Evolutionary conservation across 2,113 vertebrate species (phyloP).

Genomic region (Motacilla tschutschensis): DNA sequence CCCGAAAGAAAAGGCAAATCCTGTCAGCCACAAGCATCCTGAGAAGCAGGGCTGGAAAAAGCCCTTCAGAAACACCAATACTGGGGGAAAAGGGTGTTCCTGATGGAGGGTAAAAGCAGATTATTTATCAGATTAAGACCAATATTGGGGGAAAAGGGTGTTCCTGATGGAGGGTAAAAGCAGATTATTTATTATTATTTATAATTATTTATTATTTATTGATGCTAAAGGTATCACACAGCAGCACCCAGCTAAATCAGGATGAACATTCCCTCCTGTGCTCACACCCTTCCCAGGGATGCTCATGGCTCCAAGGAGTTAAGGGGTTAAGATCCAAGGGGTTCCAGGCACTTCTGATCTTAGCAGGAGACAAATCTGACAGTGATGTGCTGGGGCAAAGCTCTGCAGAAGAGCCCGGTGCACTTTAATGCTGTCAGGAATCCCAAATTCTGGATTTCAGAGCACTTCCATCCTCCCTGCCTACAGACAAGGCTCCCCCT

Average conservation of each 20-base stretch:
- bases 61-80: background rate
- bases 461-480: background rate
- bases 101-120: background rate
- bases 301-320: background rate
- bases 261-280: background rate
- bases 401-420: background rate
- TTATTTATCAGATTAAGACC: background rate
- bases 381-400: background rate
- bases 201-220: background rate
- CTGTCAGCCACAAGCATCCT: background rate
- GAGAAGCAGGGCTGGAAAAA: background rate
- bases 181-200: background rate
- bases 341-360: background rate
- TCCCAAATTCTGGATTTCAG: background rate
- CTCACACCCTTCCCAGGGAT: background rate
- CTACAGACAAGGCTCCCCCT: background rate
- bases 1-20: background rate
- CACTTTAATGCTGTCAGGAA: rapidly evolving
- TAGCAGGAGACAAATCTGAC: rapidly evolving
- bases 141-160: rapidly evolving
- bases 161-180: rapidly evolving
- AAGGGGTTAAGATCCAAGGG: background rate
- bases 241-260: background rate
- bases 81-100: rapidly evolving
- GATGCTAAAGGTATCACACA: background rate